phyloP scores from a whole-genome alignment of 2,888 invertebrate species.

The Timandra comae region DNA sequence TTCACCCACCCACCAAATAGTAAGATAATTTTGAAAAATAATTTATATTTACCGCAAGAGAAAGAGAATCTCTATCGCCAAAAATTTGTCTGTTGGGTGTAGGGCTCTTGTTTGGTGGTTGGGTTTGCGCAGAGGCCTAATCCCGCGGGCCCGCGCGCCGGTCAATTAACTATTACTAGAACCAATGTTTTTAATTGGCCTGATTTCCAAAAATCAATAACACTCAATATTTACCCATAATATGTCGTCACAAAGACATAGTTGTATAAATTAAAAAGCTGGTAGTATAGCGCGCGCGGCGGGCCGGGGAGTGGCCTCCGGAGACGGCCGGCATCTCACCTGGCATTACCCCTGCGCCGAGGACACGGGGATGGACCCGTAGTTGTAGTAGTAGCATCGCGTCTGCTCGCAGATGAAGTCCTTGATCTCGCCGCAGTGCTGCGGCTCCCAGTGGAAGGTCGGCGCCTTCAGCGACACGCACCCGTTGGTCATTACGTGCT shows the following conservation, averaged over 20 bases:
- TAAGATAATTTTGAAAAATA: constrained; percentile 47
- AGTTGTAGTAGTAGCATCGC: constrained; percentile 93
- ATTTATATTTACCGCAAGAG: constrained; percentile 10
- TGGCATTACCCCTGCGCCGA: constrained; percentile 94
- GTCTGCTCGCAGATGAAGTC: constrained; percentile 94
- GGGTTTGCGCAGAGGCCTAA: constrained; percentile 72
- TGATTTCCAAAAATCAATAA: constrained; percentile 42
- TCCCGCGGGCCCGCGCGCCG: constrained; percentile 71
- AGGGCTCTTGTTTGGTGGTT: constrained; percentile 77
- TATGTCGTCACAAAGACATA: constrained; percentile 25
- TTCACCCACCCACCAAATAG: constrained; percentile 77
- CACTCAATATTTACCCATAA: constrained; percentile 24
- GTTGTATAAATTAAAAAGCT: constrained; percentile 7
- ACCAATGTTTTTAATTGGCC: constrained; percentile 36
- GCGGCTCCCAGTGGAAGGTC: constrained; percentile 87
- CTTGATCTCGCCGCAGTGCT: constrained; percentile 88
- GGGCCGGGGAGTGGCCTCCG: constrained; percentile 70
- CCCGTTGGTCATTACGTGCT: constrained; percentile 78
- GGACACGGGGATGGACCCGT: constrained; percentile 92
- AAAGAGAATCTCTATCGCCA: constrained; percentile 30
- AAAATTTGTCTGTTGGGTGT: constrained; percentile 62
- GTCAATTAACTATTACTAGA: constrained; percentile 24
- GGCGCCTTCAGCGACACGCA: constrained; percentile 88
- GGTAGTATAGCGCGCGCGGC: constrained; percentile 53
- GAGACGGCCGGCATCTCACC: constrained; percentile 82